Base-by-base conservation (phyloP, 1,140 invertebrate species). In the Drosophila albomicans region DNA sequence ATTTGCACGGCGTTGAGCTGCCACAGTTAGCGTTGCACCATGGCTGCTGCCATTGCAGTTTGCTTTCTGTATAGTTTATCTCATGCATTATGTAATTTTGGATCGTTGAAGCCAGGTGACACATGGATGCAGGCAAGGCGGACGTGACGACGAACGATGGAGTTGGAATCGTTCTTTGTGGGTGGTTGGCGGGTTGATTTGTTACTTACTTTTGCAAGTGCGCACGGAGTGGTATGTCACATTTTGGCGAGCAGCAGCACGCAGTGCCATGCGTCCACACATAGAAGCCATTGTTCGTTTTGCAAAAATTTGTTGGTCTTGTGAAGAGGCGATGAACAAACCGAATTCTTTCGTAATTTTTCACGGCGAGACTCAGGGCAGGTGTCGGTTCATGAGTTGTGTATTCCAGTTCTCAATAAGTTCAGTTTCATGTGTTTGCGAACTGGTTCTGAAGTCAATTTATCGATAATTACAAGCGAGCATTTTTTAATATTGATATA, bases 211-310 rank as follows among this genome's bases (percentile, higher is more conserved):
- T 92, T 93, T 93, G 62, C 92, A 82, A 68, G 90, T 93, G 77
- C 92, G 88, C 71, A 91, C 92, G 85, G 91, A 91, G 69, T 93
- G 92, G 81, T 91, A 93, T 69, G 92, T 75, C 45, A 94, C 88
- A 88, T 93, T 92, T 71, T 94, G 93, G 85, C 94, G 93, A 75
- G 92, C 92, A 75, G 93, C 92, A 76, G 92, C 92, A 75, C 94
- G 82, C 41, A 93, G 82, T 74, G 87, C 91, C 77, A 93, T 90
- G 85, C 94, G 93, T 81, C 93, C 91, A 91, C 93, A 94, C 67
- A 95, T 91, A 66, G 94, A 94, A 92, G 94, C 94, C 94, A 95
- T 95, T 93, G 70, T 91, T 91, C 86, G 78, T 75, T 87, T 86
- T 80, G 70, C 66, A 64, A 79, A 68, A 75, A 87, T 91, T 82